Conservation (phyloP, 2,797 vertebrate species). For the Lophius americanus region DNA sequence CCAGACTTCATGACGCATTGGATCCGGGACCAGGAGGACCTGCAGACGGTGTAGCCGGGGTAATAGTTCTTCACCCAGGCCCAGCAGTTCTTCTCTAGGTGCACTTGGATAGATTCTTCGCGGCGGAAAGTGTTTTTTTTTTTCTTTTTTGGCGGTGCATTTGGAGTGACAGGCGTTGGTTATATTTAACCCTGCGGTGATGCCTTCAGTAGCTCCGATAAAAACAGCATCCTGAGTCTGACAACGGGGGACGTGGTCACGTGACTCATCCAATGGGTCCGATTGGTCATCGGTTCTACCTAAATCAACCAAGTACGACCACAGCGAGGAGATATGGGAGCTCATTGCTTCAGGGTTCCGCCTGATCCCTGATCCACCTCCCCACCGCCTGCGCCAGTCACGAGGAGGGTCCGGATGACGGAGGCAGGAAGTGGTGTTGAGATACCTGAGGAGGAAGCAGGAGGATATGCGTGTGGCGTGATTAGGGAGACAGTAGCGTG, state of each 20-base stretch:
- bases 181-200: constrained; percentile 16
- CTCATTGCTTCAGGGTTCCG: too few species aligned
- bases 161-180: constrained; percentile 13
- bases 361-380: neutral
- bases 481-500: neutral
- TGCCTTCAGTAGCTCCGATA: constrained; percentile 25
- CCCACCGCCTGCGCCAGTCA: too few species aligned
- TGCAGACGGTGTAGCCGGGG: too few species aligned
- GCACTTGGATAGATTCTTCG: too few species aligned
- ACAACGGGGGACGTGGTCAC: neutral
- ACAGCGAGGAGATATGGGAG: too few species aligned
- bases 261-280: neutral
- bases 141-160: neutral
- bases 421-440: constrained; percentile 5
- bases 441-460: constrained; percentile 34
- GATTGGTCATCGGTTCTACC: neutral
- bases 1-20: too few species aligned
- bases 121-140: neutral
- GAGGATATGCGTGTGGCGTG: constrained; percentile 1
- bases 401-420: neutral
- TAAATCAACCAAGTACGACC: too few species aligned
- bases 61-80: too few species aligned
- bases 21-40: too few species aligned
- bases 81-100: too few species aligned
- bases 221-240: constrained; percentile 20